phyloP scores from a whole-genome alignment of 1,140 invertebrate genomes.

The Lucilia cuprina region DNA sequence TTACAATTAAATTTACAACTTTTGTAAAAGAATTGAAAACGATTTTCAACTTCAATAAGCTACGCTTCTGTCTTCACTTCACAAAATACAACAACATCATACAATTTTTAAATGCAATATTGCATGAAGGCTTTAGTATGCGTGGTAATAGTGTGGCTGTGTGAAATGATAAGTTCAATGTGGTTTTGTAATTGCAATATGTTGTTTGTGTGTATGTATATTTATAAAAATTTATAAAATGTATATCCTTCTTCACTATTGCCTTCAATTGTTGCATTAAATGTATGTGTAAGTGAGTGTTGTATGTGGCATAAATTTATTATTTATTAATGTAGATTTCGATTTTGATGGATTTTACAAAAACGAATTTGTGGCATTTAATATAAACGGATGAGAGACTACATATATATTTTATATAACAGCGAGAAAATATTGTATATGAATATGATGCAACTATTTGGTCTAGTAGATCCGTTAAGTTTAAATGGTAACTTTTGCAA shows the following conservation, averaged over 20 bases:
- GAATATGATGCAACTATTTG: neutral
- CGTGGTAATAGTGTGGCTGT: no score
- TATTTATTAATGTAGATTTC: conserved; percentile 35
- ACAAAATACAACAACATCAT: no score
- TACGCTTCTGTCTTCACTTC: no score
- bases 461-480: neutral
- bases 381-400: conserved; percentile 5
- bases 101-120: no score
- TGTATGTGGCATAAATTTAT: conserved; percentile 17
- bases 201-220: no score
- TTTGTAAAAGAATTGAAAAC: no score
- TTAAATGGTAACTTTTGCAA: neutral
- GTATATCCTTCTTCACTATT: neutral
- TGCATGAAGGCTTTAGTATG: no score
- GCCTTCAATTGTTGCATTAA: neutral
- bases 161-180: no score
- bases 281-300: neutral
- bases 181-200: no score
- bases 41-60: no score
- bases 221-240: no score
- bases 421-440: neutral
- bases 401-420: neutral
- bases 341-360: conserved; percentile 32
- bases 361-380: conserved; percentile 28
- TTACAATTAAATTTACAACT: no score